Base-by-base conservation (phyloP, 2,113 vertebrate genomes). In the Pedetes capensis region DNA sequence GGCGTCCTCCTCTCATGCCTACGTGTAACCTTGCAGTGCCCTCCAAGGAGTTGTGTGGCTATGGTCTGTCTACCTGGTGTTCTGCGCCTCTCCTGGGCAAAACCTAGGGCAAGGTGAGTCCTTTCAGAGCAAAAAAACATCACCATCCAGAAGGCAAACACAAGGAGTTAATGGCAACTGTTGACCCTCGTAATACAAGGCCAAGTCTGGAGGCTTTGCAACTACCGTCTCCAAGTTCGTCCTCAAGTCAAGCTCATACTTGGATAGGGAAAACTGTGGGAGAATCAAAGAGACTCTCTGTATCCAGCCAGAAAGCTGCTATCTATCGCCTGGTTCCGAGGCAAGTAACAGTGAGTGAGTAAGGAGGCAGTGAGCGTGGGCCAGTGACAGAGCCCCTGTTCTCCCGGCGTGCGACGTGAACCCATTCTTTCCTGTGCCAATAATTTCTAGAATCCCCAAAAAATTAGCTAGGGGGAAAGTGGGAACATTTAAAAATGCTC, bases 401-500 rank as follows among this genome's bases (percentile, higher is more conserved):
- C 66, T 66, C 12, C 25, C 13, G 1, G 0, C 3, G 9, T 0
- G 0, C 16, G 5, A 44, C n/a, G 8, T 3, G 2, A n/a, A 29
- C 49, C 17, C 17, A 69, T 0, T 23, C 59, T 1, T 10, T 20
- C n/a, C 71, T 12, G 1, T 1, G 1, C 2, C 3, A 20, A 0
- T 0, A 1, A 20, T 17, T 34, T 47, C 39, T 71, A 25, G 37
- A 57, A 76, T 32, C 47, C 37, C 8, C 32, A 55, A 3, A 68
- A 32, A 42, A 3, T 34, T 1, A 49, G 12, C 47, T 32, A 1
- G 1, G 32, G 66, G 76, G 18, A n/a, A 44, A 1, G 7, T 20
- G 16, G 9, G n/a, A 42, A 18, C 17, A 9, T 23, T 64, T 78
- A 12, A 51, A 69, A 74, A 14, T 18, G 9, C 72, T 29, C 0